Evolutionary conservation across 2,113 vertebrate genomes (phyloP), one percentile per base, ranked within the genome.

Genomic region (Corydoras maculifer): DNA sequence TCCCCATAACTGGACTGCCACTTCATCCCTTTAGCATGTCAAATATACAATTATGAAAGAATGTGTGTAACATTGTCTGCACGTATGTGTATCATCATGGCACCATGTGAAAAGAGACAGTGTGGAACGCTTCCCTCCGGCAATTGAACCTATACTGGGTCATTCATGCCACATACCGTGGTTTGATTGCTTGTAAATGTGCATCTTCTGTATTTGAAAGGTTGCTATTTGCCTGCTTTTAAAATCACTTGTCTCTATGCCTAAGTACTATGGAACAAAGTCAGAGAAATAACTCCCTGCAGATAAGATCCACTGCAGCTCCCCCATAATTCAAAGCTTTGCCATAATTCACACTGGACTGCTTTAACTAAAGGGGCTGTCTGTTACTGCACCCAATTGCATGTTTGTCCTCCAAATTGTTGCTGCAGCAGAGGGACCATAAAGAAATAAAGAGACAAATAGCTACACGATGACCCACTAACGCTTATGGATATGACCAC

Each of bases 41-140:
- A 86, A 88, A 88, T 90, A 85, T 89, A 88, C 87, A 90, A 88
- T 91, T 90, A 91, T 82, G 83, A 74, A 86, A 86, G 90, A 90
- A 91, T 91, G 86, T 72, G 77, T 81, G 85, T 84, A 83, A 90
- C 86, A 88, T 83, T 79, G 79, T 79, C 82, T 25, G 18, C 18
- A 25, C 18, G 18, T 75, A 80, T 80, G 83, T 70, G 72, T 61
- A 48, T 60, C 18, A 25, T 25, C 18, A 25, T 25, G 18, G 58
- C 72, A 68, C 59, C 51, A 49, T 14, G 31, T 29, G 50, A 62
- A 25, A 25, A 4, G 53, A 54, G 3, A 57, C 65, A 13, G 4
- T 62, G 30, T 68, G 55, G 13, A 43, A 14, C 8, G 0, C 31
- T 62, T 12, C 50, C 64, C 57, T 51, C 58, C 54, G 32, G 64